A percentile compares a stretch with the other conserved stretches of the same genome.
These are phyloP conservation scores for Ophiodon elongatus DNA, from an alignment of 2,113 vertebrate species.

Conservation along the genomic window DNA sequence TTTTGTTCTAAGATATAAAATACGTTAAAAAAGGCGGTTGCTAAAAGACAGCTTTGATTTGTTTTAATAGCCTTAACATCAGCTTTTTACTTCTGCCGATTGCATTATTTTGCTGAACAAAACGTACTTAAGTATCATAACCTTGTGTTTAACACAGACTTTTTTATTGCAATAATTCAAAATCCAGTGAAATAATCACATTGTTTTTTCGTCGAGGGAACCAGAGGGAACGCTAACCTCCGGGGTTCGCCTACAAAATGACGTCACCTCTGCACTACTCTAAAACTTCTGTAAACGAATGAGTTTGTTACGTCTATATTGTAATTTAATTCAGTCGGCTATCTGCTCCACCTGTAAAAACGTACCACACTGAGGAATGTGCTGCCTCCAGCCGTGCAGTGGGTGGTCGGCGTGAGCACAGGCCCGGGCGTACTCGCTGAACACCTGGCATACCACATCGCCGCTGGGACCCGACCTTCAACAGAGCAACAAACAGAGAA, in stretches of 20 bases:
- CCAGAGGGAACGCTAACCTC: no score
- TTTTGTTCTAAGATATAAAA: neutral
- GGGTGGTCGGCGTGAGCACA: slow-evolving; percentile 94
- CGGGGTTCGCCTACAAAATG: no score
- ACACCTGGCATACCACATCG: slow-evolving; percentile 90
- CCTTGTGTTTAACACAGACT: no score
- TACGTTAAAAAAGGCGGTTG: no score
- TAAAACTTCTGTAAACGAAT: neutral
- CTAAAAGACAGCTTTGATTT: no score
- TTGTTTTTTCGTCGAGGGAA: no score
- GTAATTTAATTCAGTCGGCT: neutral
- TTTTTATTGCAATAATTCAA: no score
- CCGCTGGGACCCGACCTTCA: slow-evolving; percentile 88
- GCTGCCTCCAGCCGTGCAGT: slow-evolving; percentile 89
- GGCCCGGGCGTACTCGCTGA: slow-evolving; percentile 92
- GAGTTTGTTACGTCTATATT: neutral
- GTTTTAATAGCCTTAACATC: neutral
- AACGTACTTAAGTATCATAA: no score
- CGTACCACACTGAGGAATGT: slow-evolving; percentile 91
- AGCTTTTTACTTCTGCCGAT: neutral
- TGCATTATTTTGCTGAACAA: no score
- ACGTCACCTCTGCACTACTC: no score
- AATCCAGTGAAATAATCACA: no score
- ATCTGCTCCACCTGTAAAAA: slow-evolving; percentile 26
- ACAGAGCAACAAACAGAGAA: slow-evolving; percentile 56